Evolutionary conservation across 2,888 invertebrate species (phyloP).

Genomic region (Rhimphoctona megacephalus): DNA sequence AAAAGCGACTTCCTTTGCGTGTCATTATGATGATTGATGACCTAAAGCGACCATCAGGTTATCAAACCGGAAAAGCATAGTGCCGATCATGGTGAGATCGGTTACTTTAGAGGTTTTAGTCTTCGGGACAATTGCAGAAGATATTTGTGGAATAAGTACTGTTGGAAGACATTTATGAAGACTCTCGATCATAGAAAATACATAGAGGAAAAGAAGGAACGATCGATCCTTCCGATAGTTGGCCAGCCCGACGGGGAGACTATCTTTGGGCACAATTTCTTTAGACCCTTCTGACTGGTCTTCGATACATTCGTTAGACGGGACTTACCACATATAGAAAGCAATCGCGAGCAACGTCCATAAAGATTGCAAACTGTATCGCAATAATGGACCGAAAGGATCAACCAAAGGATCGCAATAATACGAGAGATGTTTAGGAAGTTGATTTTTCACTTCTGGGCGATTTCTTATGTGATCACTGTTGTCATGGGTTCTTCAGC

Average conservation of each 20-base stretch:
- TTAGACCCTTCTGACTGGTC: slow-evolving; percentile 5
- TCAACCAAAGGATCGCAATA: not conserved
- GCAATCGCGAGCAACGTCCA: not conserved
- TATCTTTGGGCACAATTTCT: slow-evolving; percentile 24
- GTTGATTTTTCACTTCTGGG: slow-evolving; percentile 35
- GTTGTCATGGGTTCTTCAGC: not conserved
- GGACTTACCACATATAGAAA: not conserved
- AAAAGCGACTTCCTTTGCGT: not conserved
- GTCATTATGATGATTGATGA: slow-evolving; percentile 5
- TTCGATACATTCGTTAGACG: slow-evolving; percentile 20
- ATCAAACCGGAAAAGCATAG: not conserved
- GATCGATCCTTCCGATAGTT: slow-evolving; percentile 39
- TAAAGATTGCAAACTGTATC: not conserved
- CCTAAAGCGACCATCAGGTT: not conserved
- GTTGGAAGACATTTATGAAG: slow-evolving; percentile 7
- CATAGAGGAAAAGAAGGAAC: not conserved
- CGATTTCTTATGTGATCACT: not conserved
- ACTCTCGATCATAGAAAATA: not conserved
- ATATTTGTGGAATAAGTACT: not conserved
- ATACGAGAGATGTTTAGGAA: not conserved
- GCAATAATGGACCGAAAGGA: slow-evolving; percentile 39
- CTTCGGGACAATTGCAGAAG: not conserved
- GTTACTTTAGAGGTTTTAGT: not conserved
- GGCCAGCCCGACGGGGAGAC: slow-evolving; percentile 30
- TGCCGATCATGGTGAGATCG: slow-evolving; percentile 1